These are phyloP conservation scores for Drosophila planitibia DNA, from an alignment of 2,888 invertebrate species.

Conservation along the genomic window DNA sequence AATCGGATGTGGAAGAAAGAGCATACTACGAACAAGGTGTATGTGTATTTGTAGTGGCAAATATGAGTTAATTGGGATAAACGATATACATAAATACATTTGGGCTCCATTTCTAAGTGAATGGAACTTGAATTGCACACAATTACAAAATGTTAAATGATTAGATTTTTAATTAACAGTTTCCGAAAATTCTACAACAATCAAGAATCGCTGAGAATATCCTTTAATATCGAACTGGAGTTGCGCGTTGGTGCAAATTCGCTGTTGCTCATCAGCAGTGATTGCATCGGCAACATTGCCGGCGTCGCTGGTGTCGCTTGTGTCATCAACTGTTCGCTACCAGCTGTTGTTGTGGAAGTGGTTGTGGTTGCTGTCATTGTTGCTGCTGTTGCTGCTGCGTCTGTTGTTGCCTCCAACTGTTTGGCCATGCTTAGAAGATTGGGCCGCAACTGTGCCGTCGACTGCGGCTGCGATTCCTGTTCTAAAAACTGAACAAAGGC, in stretches of 20 bases:
- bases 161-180: conserved; percentile 21
- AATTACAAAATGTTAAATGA: conserved; percentile 26
- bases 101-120: conserved; percentile 3
- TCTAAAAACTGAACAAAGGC: conserved; percentile 85
- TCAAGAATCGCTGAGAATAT: conserved; percentile 85
- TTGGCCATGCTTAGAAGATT: conserved; percentile 74
- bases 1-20: conserved; percentile 1
- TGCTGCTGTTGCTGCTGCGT: background rate
- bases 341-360: conserved; percentile 13
- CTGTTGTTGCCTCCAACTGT: conserved; percentile 32
- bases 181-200: conserved; percentile 66
- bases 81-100: conserved; percentile 28
- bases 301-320: conserved; percentile 18
- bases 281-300: conserved; percentile 67
- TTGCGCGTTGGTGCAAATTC: conserved; percentile 84
- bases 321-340: background rate
- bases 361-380: conserved; percentile 11
- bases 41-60: background rate
- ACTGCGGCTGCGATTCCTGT: conserved; percentile 84
- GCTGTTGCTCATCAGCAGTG: conserved; percentile 80
- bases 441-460: conserved; percentile 74
- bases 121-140: conserved; percentile 49
- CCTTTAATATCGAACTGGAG: conserved; percentile 85
- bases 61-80: conserved; percentile 25
- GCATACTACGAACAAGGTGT: conserved; percentile 7